Evolutionary conservation across 92 coral and sea anemone species (phyloP), one percentile per base, ranked within the genome.

Genomic region (Heliopora coerulea): DNA sequence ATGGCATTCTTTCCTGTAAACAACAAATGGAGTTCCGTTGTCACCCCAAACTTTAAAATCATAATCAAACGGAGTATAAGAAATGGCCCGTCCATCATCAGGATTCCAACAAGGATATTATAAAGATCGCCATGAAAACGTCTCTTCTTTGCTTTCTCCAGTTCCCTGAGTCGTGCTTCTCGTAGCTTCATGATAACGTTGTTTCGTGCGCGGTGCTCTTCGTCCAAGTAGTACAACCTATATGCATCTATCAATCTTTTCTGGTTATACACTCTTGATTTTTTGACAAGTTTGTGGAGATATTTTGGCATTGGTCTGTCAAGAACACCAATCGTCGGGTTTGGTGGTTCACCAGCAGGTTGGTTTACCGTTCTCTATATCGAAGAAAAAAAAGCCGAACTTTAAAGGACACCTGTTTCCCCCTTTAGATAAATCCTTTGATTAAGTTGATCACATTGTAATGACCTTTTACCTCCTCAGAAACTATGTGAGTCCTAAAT

Each of bases 71-170:
- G 87, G 41, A 93, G 89, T 11, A 90, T 85, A 11, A 93, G 79
- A 62, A 93, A 93, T 28, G 98, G 98, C 15, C 96, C 98, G 35
- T 93, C 98, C 68, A 90, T 96, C 98, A 93, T 93, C 3, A 93
- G 33, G 88, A 93, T 90, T 32, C 91, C 79, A 13, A 96, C 91
- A 64, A 93, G 65, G 14, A 89, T 93, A 12, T 91, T 90, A 56
- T 93, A 93, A 80, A 93, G 69, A 59, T 93, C 98, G 1, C 98
- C 98, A 75, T 93, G 98, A 20, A 89, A 84, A 70, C 77, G 77
- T 19, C 63, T 52, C 34, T 70, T 70, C 52, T 82, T 87, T 29
- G 86, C 86, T 46, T 88, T 87, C 46, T 89, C 86, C 40, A 79
- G 84, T 56, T 88, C 91, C 54, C 86, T 86, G 27, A 89, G 80